Base-by-base conservation (phyloP, 2,888 invertebrate species). In the Timema cristinae region DNA sequence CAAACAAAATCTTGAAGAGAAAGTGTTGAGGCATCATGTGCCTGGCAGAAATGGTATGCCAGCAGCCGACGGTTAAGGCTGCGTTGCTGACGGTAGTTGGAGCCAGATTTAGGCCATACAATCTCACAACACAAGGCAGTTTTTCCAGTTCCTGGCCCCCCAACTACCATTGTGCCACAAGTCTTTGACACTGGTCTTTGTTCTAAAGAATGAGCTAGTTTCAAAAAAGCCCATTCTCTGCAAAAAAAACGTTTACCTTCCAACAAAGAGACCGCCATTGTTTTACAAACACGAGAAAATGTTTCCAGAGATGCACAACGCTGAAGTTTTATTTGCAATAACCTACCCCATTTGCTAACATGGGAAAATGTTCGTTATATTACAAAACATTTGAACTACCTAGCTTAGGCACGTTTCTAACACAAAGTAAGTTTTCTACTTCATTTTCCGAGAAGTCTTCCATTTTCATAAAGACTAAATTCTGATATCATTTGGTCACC, bases 201-300 rank as follows among this genome's bases (percentile, higher is more conserved):
- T 79, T 98, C 97, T 77, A 98, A 82, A 77, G 95, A 96, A 78
- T 97, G 92, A 2, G 92, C 91, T 52, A 98, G 87, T 83, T 98
- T 97, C 83, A 94, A 93, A 79, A 97, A 94, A 7, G 94, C 95
- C 97, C 97, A 98, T 83, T 98, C 97, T 9, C 97, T 88, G 80
- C 95, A 94, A 85, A 91, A 94, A 84, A 95, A 95, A 72, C 89
- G 86, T 77, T 92, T 88, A 63, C 80, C 80, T 75, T 81, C 80
- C 69, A 80, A 77, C 63, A 79, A 56, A 52, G 73, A 67, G 11
- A 66, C 56, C 5, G 71, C 72, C 68, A 66, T 67, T 68, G 32
- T 61, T n/a, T n/a, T n/a, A 32, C 32, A 32, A 32, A 32, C 32
- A 32, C 32, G 32, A 32, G 32, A 32, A 32, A 32, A 32, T 32